Conservation (phyloP, 92 coral and sea anemone genomes). For the Paragorgia papillata region DNA sequence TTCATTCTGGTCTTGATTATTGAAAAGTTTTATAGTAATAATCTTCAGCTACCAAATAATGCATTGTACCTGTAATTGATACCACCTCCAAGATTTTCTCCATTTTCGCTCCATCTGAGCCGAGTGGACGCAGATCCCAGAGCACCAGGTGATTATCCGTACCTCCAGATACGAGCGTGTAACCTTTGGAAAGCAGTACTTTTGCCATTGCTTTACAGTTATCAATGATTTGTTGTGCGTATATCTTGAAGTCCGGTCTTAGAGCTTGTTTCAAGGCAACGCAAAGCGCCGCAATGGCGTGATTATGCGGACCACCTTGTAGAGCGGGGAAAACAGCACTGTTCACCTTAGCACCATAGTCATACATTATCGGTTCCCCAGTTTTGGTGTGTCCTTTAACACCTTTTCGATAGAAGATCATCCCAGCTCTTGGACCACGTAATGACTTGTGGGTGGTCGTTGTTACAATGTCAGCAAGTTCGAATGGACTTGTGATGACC, state of each 20-base stretch:
- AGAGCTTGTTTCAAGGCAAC: conserved; percentile 88
- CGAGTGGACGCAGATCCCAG: conserved; percentile 83
- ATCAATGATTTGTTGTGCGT: conserved; percentile 81
- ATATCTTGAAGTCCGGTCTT: conserved; percentile 82
- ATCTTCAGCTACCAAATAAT: neutral
- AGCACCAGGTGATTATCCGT: conserved; percentile 91
- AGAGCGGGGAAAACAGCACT: conserved; percentile 94
- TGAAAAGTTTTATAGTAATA: too few species aligned
- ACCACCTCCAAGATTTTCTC: conserved; percentile 90
- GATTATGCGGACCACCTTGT: conserved; percentile 98
- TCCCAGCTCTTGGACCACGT: conserved; percentile 94
- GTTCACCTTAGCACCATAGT: conserved; percentile 78
- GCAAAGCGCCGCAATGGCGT: conserved; percentile 91
- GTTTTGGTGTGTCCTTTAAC: conserved; percentile 92
- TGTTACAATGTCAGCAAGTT: conserved; percentile 86
- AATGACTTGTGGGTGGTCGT: conserved; percentile 97
- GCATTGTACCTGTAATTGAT: conserved; percentile 78
- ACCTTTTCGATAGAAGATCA: conserved; percentile 97
- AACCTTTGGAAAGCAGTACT: conserved; percentile 74
- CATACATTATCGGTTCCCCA: conserved; percentile 95
- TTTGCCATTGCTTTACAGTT: conserved; percentile 93
- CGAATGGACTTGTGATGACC: conserved; percentile 90
- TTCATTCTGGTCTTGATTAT: too few species aligned
- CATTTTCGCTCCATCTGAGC: conserved; percentile 88
- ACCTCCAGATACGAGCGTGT: conserved; percentile 83